Conservation (phyloP, 2,888 invertebrate species). For the Biston betularia region DNA sequence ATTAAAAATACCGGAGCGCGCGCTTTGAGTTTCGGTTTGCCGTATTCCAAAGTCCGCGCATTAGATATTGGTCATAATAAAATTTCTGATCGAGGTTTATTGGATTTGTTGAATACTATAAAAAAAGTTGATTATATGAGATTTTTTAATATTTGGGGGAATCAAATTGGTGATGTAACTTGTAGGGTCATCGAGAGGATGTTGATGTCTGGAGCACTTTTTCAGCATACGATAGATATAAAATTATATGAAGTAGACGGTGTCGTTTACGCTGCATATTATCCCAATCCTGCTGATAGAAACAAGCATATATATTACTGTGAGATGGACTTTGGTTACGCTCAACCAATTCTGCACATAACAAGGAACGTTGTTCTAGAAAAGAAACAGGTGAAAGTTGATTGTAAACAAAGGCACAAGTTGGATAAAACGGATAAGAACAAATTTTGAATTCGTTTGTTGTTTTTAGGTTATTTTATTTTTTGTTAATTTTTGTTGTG, state of each 20-base stretch:
- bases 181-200: conserved; percentile 73
- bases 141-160: conserved; percentile 78
- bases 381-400: conserved; percentile 62
- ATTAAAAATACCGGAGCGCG: conserved; percentile 86
- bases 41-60: conserved; percentile 85
- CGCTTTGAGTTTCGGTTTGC: conserved; percentile 83
- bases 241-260: conserved; percentile 71
- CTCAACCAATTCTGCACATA: conserved; percentile 73
- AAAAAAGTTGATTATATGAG: conserved; percentile 80
- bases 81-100: conserved; percentile 81
- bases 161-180: conserved; percentile 70
- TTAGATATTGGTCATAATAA: conserved; percentile 86
- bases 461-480: conserved; percentile 17
- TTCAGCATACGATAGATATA: conserved; percentile 74
- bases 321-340: conserved; percentile 76
- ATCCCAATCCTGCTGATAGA: conserved; percentile 74
- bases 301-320: conserved; percentile 86
- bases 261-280: conserved; percentile 68
- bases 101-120: conserved; percentile 83
- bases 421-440: conserved; percentile 66
- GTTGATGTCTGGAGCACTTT: conserved; percentile 66
- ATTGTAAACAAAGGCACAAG: conserved; percentile 69
- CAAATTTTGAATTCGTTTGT: conserved; percentile 52
- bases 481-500: conserved; percentile 5
- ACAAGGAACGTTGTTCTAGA: conserved; percentile 62